A percentile compares a stretch with the other conserved stretches of the same genome.
phyloP scores from a whole-genome alignment of 1,140 invertebrate genomes.

The Temnothorax curvispinosus region DNA sequence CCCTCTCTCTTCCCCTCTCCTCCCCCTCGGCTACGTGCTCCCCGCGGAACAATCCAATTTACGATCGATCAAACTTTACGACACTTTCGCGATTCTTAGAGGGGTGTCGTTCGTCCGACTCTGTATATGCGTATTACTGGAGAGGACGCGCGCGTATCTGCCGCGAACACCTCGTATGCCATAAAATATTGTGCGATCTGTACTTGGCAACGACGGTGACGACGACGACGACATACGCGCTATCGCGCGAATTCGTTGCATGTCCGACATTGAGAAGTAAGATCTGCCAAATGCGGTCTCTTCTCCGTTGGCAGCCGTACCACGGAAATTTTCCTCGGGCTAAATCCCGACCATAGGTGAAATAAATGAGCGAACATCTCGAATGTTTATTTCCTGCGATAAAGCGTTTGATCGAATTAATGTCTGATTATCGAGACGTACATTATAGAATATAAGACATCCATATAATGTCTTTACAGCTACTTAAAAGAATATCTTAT shows the following conservation, averaged over 20 bases:
- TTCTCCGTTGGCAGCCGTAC: background rate
- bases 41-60: constrained; percentile 68
- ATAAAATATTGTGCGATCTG: constrained; percentile 46
- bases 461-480: too few relatives aligned
- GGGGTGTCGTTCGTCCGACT: background rate
- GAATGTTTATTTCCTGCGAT: background rate
- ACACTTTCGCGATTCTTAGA: constrained; percentile 63
- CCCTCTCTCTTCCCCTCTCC: background rate
- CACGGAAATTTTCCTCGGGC: background rate
- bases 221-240: constrained; percentile 24
- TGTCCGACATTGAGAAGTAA: background rate
- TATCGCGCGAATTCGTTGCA: constrained; percentile 20
- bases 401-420: background rate
- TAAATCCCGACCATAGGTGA: background rate
- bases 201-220: constrained; percentile 25
- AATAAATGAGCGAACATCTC: background rate
- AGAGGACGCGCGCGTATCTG: constrained; percentile 21
- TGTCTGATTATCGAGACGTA: background rate
- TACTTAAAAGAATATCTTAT: too few relatives aligned
- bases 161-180: background rate
- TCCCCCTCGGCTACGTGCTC: constrained; percentile 32
- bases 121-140: constrained; percentile 15
- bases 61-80: constrained; percentile 68
- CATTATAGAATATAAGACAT: too few relatives aligned
- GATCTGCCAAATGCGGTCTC: too few relatives aligned